Evolutionary conservation across 2,888 invertebrate genomes (phyloP).

Genomic region (Acanthosepion pharaonis): DNA sequence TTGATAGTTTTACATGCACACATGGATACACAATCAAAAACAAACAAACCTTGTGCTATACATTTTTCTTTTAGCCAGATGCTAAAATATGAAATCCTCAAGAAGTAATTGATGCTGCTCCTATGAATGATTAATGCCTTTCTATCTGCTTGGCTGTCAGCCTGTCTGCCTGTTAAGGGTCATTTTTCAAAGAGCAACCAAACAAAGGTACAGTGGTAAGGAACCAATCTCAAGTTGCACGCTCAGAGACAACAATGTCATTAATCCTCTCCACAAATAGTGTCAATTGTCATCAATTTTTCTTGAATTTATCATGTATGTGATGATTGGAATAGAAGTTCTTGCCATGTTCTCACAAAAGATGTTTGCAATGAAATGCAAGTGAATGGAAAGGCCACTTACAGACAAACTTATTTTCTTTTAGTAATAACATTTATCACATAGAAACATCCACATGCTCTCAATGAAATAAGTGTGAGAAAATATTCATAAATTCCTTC

Average conservation of each 20-base stretch:
- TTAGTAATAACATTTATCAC: neutral
- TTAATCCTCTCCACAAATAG: constrained; percentile 11
- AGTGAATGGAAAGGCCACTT: neutral
- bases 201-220: neutral
- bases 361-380: neutral
- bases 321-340: neutral
- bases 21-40: neutral
- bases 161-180: constrained; percentile 33
- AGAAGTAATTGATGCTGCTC: constrained; percentile 33
- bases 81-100: constrained; percentile 12
- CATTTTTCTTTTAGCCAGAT: neutral
- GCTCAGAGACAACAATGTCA: neutral
- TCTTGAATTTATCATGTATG: constrained; percentile 17
- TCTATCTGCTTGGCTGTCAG: constrained; percentile 33
- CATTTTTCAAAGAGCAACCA: constrained; percentile 22
- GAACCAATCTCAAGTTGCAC: neutral
- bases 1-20: neutral
- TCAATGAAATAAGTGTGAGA: neutral
- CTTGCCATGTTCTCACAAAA: neutral
- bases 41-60: neutral
- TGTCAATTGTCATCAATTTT: constrained; percentile 33
- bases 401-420: neutral
- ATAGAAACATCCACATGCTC: neutral
- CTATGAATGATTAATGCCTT: neutral
- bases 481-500: neutral